Evolutionary conservation across 2,888 invertebrate species (phyloP), one percentile per base, ranked within the genome.

Genomic region (Camptogramma bilineatum): DNA sequence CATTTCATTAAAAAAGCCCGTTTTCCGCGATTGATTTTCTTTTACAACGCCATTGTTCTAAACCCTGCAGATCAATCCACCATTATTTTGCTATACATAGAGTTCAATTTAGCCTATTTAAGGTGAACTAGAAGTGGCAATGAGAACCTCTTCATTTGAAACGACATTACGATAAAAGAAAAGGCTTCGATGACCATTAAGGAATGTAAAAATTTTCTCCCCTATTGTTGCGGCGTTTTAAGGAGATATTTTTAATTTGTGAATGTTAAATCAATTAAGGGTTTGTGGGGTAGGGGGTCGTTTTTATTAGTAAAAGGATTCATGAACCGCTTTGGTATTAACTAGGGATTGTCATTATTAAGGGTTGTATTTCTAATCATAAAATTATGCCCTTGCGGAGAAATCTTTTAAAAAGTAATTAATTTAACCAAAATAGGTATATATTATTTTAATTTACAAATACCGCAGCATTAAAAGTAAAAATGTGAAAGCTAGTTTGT

Each of bases 1-100:
- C 83, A 88, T 91, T 91, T 89, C 83, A 88, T 91, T 88, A 90
- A 90, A 91, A 89, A 90, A 88, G 66, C 76, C 81, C 81, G 81
- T 82, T 83, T 88, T 83, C 78, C 84, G 78, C 77, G 85, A 90
- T 91, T 88, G 90, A 88, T 90, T 90, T 82, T 81, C 81, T 82
- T 85, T 80, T 82, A 81, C 80, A 84, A 84, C 78, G 76, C 80
- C 75, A 83, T 81, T 80, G 77, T 61, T 72, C 68, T 54, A 69
- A 57, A 70, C 55, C 71, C 62, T 79, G 73, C 79, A 61, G 17
- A 31, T 52, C 21, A 42, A 53, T 62, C 52, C 64, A 53, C 59
- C 73, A 73, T 77, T 87, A 82, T 68, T 17, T 3, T 61, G n/a
- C 44, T 5, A 16, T 3, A 4, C n/a, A 48, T 65, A 71, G 53